phyloP scores from a whole-genome alignment of 2,888 invertebrate genomes.

The Macrophya alboannulata region DNA sequence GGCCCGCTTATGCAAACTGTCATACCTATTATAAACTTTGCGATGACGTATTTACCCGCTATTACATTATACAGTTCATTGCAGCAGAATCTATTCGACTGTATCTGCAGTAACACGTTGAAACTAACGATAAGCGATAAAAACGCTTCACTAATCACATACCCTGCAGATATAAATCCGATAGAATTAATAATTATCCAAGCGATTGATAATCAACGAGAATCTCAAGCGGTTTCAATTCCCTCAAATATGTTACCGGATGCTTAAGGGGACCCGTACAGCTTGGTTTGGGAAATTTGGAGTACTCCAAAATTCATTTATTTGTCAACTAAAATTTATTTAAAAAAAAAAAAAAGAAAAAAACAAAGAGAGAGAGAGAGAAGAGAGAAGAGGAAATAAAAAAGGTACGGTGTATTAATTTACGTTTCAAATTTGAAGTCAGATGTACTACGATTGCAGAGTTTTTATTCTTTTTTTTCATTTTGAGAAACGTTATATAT shows the following conservation, averaged over 20 bases:
- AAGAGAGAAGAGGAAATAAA: no score
- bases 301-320: no score
- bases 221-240: background rate
- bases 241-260: no score
- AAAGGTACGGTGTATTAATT: no score
- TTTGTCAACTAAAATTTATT: no score
- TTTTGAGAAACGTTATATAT: background rate
- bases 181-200: background rate
- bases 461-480: background rate
- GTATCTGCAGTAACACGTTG: background rate
- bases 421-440: no score
- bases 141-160: background rate
- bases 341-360: no score
- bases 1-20: background rate
- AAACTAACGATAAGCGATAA: background rate
- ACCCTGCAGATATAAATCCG: no score
- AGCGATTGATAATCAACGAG: background rate
- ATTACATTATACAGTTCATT: slow-evolving; percentile 5
- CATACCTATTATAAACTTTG: slow-evolving; percentile 13
- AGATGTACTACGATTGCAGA: background rate
- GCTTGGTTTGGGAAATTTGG: no score
- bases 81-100: background rate
- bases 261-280: no score
- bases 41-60: background rate
- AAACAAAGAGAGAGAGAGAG: no score